A percentile compares a stretch with the other conserved stretches of the same genome.
Conservation (phyloP, 2,797 vertebrate species). For the Pangasius krempfi region DNA sequence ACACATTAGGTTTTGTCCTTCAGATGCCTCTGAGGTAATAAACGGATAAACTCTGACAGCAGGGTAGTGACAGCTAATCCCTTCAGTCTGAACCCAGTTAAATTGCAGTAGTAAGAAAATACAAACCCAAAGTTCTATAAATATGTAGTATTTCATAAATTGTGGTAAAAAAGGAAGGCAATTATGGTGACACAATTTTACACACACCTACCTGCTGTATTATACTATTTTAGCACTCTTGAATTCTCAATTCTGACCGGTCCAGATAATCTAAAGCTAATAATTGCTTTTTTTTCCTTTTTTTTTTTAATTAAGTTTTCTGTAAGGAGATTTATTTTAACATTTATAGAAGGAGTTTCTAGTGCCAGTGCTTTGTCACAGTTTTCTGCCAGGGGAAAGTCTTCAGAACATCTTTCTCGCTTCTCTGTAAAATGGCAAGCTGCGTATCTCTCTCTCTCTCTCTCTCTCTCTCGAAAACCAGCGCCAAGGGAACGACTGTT, state of each 20-base stretch:
- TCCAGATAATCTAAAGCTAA: background rate
- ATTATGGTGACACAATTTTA: background rate
- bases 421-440: background rate
- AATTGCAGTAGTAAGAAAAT: background rate
- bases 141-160: no score
- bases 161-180: background rate
- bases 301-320: no score
- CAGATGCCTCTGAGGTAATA: slow-evolving; percentile 44
- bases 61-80: slow-evolving; percentile 39
- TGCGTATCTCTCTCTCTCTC: background rate
- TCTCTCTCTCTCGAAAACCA: background rate
- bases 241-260: background rate
- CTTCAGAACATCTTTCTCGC: background rate
- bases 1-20: slow-evolving; percentile 48
- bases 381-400: background rate
- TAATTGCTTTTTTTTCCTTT: background rate
- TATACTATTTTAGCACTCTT: background rate
- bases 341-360: background rate
- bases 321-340: background rate
- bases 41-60: slow-evolving; percentile 50
- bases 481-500: no score
- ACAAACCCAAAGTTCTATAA: background rate
- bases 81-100: background rate
- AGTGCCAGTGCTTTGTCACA: background rate
- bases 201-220: background rate